These are phyloP conservation scores for Altica lythri DNA, from an alignment of 2,888 invertebrate species.

Conservation along the genomic window DNA sequence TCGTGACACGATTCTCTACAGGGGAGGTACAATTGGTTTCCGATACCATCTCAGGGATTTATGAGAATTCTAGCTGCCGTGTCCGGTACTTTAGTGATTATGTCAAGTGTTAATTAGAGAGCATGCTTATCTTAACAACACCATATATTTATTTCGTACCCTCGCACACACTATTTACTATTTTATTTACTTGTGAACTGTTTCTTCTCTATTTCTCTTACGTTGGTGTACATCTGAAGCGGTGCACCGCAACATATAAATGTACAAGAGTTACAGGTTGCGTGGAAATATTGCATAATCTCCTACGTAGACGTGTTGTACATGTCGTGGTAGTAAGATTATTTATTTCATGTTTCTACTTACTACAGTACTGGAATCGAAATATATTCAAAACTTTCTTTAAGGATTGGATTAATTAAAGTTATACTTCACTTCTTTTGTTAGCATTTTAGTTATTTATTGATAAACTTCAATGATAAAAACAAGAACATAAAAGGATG, in stretches of 20 bases:
- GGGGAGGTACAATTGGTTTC: constrained; percentile 41
- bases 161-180: constrained; percentile 40
- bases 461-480: no score
- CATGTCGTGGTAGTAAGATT: constrained; percentile 28
- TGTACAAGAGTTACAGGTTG: constrained; percentile 27
- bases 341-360: constrained; percentile 28
- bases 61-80: constrained; percentile 47
- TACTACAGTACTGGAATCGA: constrained; percentile 10
- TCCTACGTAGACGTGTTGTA: constrained; percentile 26
- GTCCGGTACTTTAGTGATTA: constrained; percentile 51
- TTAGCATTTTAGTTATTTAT: no score
- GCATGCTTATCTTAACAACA: constrained; percentile 44
- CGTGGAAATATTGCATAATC: constrained; percentile 39
- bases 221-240: constrained; percentile 28
- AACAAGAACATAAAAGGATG: no score
- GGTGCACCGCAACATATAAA: constrained; percentile 16
- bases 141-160: constrained; percentile 45
- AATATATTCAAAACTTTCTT: neutral
- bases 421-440: no score
- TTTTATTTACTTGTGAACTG: constrained; percentile 35
- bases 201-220: constrained; percentile 24
- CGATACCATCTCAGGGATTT: constrained; percentile 47
- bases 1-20: constrained; percentile 38
- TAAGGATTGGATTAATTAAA: no score
- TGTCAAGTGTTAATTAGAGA: constrained; percentile 53